Evolutionary conservation across 2,113 vertebrate species (phyloP).

Genomic region (Hirundichthys speculiger): DNA sequence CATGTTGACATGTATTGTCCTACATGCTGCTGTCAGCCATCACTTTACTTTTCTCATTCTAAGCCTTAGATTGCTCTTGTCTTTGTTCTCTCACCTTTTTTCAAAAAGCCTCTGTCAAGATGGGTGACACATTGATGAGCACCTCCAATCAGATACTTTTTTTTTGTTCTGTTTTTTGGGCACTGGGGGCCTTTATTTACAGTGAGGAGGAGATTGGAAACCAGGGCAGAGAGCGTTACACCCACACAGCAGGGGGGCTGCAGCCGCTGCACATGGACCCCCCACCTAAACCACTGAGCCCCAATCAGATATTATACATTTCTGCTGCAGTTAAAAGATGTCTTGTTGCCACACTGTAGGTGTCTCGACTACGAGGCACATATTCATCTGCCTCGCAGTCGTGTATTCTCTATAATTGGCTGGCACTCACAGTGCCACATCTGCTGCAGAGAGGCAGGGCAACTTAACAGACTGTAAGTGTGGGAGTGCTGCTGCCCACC

Average conservation of each 20-base stretch:
- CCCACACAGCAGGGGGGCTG: too few species aligned
- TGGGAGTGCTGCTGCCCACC: constrained; percentile 64
- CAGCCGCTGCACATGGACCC: too few species aligned
- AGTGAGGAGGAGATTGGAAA: too few species aligned
- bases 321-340: constrained; percentile 43
- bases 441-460: constrained; percentile 59
- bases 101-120: constrained; percentile 30
- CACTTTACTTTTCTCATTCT: constrained; percentile 55
- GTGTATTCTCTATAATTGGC: constrained; percentile 41
- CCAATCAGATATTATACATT: constrained; percentile 57
- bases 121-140: constrained; percentile 57
- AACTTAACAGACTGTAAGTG: constrained; percentile 69
- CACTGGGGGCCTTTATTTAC: too few species aligned
- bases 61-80: constrained; percentile 30
- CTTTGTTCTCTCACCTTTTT: constrained; percentile 32
- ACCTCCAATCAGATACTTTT: constrained; percentile 52
- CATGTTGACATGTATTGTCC: too few species aligned
- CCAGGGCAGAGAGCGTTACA: too few species aligned
- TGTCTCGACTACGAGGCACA: not conserved
- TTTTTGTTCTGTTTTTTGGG: too few species aligned
- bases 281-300: too few species aligned
- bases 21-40: too few species aligned
- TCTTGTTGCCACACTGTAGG: constrained; percentile 36
- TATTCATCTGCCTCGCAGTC: constrained; percentile 20
- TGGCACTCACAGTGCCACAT: constrained; percentile 58